Conservation (phyloP, 2,797 vertebrate genomes). For the Lacerta agilis region DNA sequence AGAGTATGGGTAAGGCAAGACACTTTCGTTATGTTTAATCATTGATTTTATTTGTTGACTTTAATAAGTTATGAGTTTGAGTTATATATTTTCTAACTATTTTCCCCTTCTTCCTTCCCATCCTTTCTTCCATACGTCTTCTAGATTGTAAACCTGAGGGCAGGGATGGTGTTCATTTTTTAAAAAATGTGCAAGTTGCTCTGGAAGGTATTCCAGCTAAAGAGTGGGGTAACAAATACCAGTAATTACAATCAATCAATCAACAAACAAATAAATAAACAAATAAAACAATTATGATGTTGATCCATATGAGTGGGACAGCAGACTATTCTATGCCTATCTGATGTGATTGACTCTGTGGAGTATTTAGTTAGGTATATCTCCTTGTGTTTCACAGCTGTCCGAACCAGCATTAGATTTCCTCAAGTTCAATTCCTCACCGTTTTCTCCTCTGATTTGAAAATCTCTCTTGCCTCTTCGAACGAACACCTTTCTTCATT, state of each 20-base stretch:
- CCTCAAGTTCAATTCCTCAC: conserved; percentile 70
- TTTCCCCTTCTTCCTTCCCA: too few species aligned
- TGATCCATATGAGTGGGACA: neutral
- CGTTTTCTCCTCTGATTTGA: conserved; percentile 83
- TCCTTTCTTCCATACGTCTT: too few species aligned
- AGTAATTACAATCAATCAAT: too few species aligned
- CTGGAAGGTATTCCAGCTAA: too few species aligned
- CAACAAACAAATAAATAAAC: accelerated
- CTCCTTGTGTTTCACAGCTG: neutral
- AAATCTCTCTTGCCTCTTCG: conserved; percentile 88
- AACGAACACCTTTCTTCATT: conserved; percentile 83
- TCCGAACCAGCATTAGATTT: neutral
- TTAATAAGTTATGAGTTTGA: neutral
- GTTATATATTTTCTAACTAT: neutral
- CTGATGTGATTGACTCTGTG: neutral
- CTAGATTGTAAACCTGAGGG: too few species aligned
- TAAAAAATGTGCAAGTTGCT: too few species aligned
- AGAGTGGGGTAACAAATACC: too few species aligned
- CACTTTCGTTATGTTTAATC: neutral
- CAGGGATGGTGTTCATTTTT: too few species aligned
- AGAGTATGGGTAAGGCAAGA: neutral
- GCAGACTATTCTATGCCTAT: neutral
- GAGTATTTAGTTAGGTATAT: neutral
- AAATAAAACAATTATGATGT: neutral
- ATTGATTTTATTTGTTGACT: neutral